These are phyloP conservation scores for Axis porcinus DNA, from an alignment of 2,113 vertebrate species.

Conservation along the genomic window DNA sequence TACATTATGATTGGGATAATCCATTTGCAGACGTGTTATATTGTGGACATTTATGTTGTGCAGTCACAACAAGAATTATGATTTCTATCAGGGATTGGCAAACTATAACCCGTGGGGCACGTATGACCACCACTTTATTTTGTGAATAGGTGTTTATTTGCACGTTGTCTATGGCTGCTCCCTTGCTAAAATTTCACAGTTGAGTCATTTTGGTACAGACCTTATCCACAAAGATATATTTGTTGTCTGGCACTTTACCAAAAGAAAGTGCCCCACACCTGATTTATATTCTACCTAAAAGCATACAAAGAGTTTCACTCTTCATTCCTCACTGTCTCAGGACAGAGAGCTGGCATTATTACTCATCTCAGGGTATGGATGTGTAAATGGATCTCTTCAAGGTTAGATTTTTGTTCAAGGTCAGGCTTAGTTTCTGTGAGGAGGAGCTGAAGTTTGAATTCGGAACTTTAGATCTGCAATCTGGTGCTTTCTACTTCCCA, in stretches of 20 bases:
- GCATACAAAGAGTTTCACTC: not conserved
- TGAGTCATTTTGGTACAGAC: not conserved
- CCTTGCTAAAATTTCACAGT: not conserved
- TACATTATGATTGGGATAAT: not conserved
- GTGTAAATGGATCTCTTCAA: not conserved
- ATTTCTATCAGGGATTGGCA: not conserved
- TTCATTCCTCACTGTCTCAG: not conserved
- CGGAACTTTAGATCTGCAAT: not conserved
- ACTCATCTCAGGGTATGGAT: not conserved
- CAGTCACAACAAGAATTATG: not conserved
- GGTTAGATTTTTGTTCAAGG: not conserved
- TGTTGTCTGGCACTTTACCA: not conserved
- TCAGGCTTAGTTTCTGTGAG: not conserved
- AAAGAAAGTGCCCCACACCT: not conserved
- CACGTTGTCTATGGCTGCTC: not conserved
- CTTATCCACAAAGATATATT: not conserved
- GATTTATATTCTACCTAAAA: not conserved
- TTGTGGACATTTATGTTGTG: not conserved
- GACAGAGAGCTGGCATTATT: not conserved
- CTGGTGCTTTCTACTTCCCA: not conserved
- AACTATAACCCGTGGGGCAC: fast-evolving
- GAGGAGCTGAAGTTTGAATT: not conserved
- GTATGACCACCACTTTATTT: not conserved
- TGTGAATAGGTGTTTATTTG: not conserved
- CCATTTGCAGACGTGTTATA: not conserved